phyloP scores from a whole-genome alignment of 2,888 invertebrate species.

The Lasioglossum calceatum region DNA sequence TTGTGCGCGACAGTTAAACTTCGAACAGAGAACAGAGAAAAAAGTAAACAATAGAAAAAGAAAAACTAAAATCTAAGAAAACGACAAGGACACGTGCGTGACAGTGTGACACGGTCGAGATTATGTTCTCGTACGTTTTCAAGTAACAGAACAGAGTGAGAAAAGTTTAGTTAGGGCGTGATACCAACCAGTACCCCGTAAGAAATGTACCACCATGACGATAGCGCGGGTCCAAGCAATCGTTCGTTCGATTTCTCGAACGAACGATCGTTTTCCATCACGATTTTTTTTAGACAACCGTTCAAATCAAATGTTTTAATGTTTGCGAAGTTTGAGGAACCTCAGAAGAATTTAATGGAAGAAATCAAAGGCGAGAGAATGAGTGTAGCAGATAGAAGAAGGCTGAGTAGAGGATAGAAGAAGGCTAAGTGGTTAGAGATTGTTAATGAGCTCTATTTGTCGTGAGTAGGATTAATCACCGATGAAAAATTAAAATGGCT shows the following conservation, averaged over 20 bases:
- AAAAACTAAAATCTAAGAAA: conserved; percentile 28
- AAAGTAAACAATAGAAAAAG: conserved; percentile 17
- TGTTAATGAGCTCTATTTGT: background rate
- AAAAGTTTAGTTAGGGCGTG: conserved; percentile 75
- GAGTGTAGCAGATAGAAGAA: background rate
- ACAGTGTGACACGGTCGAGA: conserved; percentile 31
- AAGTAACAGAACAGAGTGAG: conserved; percentile 57
- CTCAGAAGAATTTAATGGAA: background rate
- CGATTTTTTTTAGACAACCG: background rate
- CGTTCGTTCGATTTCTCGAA: conserved; percentile 10
- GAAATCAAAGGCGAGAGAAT: background rate
- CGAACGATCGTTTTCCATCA: conserved; percentile 16
- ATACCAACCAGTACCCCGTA: conserved; percentile 83
- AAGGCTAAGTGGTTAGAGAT: background rate
- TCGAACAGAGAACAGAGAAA: background rate
- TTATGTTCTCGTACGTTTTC: conserved; percentile 27
- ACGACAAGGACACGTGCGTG: conserved; percentile 53
- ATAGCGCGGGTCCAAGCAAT: conserved; percentile 25
- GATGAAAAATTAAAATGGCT: conserved; percentile 3
- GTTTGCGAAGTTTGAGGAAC: background rate
- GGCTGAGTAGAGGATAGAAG: background rate
- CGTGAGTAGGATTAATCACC: background rate
- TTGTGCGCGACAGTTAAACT: background rate
- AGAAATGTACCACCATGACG: conserved; percentile 78
- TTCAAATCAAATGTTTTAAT: background rate